phyloP scores from a whole-genome alignment of 2,797 vertebrate species.

The Tamandua tetradactyla region DNA sequence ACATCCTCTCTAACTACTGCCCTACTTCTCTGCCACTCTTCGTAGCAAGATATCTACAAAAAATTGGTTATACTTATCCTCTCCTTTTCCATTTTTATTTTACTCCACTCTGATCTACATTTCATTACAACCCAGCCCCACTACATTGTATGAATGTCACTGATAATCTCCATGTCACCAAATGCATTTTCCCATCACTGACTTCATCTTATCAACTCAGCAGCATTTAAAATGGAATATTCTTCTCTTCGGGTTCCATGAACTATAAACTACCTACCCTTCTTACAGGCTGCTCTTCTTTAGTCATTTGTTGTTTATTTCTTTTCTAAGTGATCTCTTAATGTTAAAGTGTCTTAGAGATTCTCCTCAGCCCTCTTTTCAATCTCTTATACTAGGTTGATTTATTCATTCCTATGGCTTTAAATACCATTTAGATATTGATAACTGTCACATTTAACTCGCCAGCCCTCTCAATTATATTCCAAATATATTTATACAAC shows the following conservation, averaged over 20 bases:
- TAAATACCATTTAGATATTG: neutral
- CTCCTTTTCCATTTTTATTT: neutral
- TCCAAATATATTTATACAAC: slow-evolving; percentile 14
- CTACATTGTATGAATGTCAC: neutral
- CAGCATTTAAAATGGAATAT: neutral
- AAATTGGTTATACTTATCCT: neutral
- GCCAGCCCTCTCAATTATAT: neutral
- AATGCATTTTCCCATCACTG: neutral
- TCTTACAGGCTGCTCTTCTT: neutral
- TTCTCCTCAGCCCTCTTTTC: slow-evolving; percentile 18
- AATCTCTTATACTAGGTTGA: neutral
- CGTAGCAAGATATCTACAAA: neutral
- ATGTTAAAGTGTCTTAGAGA: neutral
- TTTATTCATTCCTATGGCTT: neutral
- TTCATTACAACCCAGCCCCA: neutral
- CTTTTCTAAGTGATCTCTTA: neutral
- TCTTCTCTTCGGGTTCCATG: neutral
- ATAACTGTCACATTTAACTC: neutral
- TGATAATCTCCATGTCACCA: neutral
- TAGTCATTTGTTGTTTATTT: neutral
- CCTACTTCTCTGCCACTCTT: neutral
- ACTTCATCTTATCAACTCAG: neutral
- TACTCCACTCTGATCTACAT: neutral
- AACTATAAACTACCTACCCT: neutral
- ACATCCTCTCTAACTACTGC: neutral